Percentiles rank a stretch among this genome's conserved stretches.
Evolutionary conservation across 2,113 vertebrate species (phyloP).

Genomic region (Stercorarius parasiticus): DNA sequence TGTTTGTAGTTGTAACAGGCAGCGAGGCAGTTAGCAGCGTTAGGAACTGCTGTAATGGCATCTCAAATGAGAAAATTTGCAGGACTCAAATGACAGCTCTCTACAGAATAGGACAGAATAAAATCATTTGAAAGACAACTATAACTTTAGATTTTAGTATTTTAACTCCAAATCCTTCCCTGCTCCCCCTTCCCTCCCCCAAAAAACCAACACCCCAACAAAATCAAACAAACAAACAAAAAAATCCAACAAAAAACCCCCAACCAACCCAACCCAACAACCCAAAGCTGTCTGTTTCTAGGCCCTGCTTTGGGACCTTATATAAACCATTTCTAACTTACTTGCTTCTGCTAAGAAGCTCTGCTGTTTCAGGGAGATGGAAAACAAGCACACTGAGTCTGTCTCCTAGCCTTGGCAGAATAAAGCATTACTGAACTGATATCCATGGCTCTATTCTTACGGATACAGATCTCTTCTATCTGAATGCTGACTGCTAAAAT

Average conservation of each 20-base stretch:
- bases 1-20: neutral
- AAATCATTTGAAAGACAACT: neutral
- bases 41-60: neutral
- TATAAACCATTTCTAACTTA: neutral
- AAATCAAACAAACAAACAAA: neutral
- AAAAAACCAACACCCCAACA: no score
- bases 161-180: neutral
- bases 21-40: neutral
- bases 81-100: neutral
- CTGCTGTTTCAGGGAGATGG: neutral
- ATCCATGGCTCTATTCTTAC: neutral
- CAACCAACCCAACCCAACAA: neutral
- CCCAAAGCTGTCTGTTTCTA: neutral
- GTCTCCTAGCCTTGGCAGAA: neutral
- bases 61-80: neutral
- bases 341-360: neutral
- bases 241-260: no score
- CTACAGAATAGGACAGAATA: neutral
- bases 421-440: neutral
- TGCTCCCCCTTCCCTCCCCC: accelerated
- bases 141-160: neutral
- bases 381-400: neutral
- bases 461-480: neutral
- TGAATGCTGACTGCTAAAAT: neutral
- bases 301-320: neutral